Conservation (phyloP, 2,113 vertebrate genomes). For the Cygnus buccinator region DNA sequence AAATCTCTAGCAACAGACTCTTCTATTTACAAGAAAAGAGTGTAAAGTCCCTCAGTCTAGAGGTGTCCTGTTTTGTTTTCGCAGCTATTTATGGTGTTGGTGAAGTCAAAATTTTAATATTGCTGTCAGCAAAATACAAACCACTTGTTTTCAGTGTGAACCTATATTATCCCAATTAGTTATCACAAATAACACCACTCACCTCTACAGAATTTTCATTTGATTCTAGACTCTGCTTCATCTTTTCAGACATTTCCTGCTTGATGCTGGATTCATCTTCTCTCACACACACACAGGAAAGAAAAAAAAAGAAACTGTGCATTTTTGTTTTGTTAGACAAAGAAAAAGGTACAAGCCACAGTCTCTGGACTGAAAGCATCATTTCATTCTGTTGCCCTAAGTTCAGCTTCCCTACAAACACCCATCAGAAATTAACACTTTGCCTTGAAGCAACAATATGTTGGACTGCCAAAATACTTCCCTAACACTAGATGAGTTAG, state of each 20-base stretch:
- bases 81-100: neutral
- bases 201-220: slow-evolving; percentile 73
- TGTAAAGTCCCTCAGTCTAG: neutral
- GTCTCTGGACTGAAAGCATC: neutral
- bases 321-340: neutral
- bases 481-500: neutral
- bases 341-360: neutral
- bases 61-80: no score
- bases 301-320: neutral
- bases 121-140: neutral
- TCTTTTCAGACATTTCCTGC: slow-evolving; percentile 56
- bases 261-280: slow-evolving; percentile 58
- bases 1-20: neutral
- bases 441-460: neutral
- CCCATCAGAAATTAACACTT: neutral
- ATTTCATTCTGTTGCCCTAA: neutral
- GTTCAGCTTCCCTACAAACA: neutral
- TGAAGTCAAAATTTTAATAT: neutral
- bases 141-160: neutral
- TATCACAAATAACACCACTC: neutral
- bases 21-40: neutral
- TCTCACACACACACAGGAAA: neutral
- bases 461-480: neutral
- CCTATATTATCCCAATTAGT: neutral
- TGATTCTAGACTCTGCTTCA: slow-evolving; percentile 52